Base-by-base conservation (phyloP, 1,140 invertebrate species). In the Cheumatopsyche charites region DNA sequence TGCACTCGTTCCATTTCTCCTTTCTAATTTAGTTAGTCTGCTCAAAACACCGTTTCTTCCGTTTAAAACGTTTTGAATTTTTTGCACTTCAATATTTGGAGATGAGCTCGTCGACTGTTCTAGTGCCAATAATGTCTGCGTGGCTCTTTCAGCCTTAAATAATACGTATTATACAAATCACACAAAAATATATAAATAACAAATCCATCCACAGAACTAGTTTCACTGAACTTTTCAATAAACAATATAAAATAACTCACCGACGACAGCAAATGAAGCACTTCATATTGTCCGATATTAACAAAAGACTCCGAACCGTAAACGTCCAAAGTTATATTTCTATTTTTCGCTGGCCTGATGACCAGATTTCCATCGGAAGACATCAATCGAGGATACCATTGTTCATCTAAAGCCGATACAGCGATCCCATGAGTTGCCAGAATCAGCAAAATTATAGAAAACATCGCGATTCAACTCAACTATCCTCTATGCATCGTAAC, bases 351-450 rank as follows among this genome's bases (percentile, higher is more conserved):
- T 11, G 73, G 25, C 19, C 43, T 47, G 3, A 74, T 71, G 5
- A 69, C 65, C 13, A 74, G 42, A 25, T 74, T 71, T 25, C 73
- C 73, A 65, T 74, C 61, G n/a, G 47, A 11, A 11, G 65, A 55
- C 2, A 65, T 52, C 12, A 74, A 45, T 29, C 41, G 52, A 12
- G 73, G 73, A 41, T 42, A 42, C 9, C 23, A 5, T 3, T n/a
- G 11, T 63, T 63, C 62, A 4, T 42, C 62, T 1, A 42, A 9
- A 7, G 62, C 15, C 23, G 3, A 62, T 26, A n/a, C n/a, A n/a
- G n/a, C n/a, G n/a, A n/a, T n/a, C n/a, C n/a, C n/a, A n/a, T n/a
- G n/a, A n/a, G n/a, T n/a, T n/a, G n/a, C n/a, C n/a, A n/a, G n/a
- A n/a, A n/a, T n/a, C n/a, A n/a, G n/a, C n/a, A n/a, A n/a, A n/a